A percentile compares a stretch with the other conserved stretches of the same genome.
phyloP scores from a whole-genome alignment of 2,888 invertebrate genomes.

The Lissonota sp. region DNA sequence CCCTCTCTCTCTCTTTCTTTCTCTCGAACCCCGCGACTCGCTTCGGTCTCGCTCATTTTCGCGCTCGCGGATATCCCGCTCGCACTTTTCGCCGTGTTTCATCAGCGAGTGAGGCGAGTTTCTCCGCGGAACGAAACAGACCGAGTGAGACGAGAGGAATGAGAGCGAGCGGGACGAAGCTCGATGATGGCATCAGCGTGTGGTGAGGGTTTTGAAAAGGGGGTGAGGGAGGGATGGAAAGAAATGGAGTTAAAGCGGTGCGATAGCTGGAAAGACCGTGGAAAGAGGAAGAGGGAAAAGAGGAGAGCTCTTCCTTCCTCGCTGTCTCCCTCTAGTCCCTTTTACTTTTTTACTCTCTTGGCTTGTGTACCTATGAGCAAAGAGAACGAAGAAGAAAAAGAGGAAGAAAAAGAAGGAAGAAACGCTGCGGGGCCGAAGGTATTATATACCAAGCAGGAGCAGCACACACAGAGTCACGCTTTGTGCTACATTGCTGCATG shows the following conservation, averaged over 20 bases:
- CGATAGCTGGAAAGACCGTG: constrained; percentile 51
- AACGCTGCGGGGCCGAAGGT: constrained; percentile 64
- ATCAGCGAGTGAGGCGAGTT: constrained; percentile 38
- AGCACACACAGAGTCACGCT: constrained; percentile 72
- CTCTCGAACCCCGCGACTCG: constrained; percentile 38
- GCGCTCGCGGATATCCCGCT: constrained; percentile 40
- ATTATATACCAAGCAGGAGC: constrained; percentile 64
- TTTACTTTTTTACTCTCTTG: constrained; percentile 42
- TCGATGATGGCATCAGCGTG: constrained; percentile 47
- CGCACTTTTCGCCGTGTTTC: constrained; percentile 46
- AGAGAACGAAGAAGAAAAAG: constrained; percentile 39
- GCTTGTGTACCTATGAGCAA: constrained; percentile 55
- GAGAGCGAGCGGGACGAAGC: constrained; percentile 21
- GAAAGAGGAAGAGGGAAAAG: constrained; percentile 19
- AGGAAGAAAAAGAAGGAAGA: constrained; percentile 16
- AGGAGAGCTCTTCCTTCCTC: constrained; percentile 36
- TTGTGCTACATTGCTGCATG: constrained; percentile 76
- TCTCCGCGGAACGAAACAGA: constrained; percentile 58
- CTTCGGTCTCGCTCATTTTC: constrained; percentile 58
- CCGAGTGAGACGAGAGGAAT: constrained; percentile 42
- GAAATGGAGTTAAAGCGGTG: constrained; percentile 58
- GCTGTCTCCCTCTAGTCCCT: constrained; percentile 42
- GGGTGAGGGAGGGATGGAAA: constrained; percentile 44
- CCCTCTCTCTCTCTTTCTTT: constrained; percentile 52
- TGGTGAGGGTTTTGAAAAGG: constrained; percentile 14